Conservation (phyloP, 2,113 vertebrate species). For the Thamnophis sirtalis region DNA sequence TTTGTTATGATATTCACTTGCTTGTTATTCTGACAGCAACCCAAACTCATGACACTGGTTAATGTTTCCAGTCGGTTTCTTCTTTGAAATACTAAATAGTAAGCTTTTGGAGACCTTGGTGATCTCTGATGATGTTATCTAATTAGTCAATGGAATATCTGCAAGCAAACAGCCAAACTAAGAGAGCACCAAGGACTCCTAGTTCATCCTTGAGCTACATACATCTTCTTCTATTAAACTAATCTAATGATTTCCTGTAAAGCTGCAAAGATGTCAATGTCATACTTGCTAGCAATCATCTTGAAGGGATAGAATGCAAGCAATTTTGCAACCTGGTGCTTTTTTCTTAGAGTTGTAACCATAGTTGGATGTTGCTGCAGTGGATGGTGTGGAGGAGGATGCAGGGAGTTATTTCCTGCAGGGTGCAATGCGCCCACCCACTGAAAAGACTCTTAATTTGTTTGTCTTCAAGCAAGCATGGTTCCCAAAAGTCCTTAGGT, state of each 20-base stretch:
- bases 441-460: neutral
- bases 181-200: no score
- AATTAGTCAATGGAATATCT: no score
- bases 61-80: neutral
- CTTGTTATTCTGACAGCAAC: neutral
- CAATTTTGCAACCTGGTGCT: neutral
- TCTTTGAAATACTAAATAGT: constrained; percentile 23
- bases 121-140: no score
- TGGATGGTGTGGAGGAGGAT: neutral
- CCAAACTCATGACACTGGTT: neutral
- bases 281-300: neutral
- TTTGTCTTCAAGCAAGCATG: neutral
- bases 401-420: neutral
- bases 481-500: neutral
- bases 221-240: no score
- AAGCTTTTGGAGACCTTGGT: neutral
- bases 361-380: neutral
- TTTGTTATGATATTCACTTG: neutral
- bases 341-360: no score
- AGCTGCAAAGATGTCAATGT: neutral
- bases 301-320: neutral
- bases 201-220: no score
- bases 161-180: no score
- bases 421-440: neutral
- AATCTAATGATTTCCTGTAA: neutral